A percentile compares a stretch with the other conserved stretches of the same genome.
These are phyloP conservation scores for Thelaira solivaga DNA, from an alignment of 2,888 invertebrate species.

Conservation along the genomic window DNA sequence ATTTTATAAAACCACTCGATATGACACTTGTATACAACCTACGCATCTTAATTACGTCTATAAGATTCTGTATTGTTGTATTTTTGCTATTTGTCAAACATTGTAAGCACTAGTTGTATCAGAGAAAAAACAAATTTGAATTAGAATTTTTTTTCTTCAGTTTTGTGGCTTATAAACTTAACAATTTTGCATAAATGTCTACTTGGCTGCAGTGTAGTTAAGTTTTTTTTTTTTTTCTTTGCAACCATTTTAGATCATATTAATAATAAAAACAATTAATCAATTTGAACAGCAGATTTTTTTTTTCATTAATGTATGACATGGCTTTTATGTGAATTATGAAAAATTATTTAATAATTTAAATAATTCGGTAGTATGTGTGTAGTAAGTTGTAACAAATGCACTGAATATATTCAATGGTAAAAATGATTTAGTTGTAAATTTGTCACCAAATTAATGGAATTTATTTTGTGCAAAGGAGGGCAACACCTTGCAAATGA, in stretches of 20 bases:
- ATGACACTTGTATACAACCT: conserved; percentile 48
- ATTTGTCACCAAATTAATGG: conserved; percentile 35
- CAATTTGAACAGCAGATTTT: neutral
- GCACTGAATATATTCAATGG: neutral
- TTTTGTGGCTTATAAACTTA: neutral
- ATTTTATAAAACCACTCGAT: neutral
- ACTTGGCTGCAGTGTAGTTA: neutral
- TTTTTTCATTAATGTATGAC: neutral
- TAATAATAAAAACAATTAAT: neutral
- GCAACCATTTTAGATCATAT: neutral
- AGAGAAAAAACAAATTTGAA: too few species aligned
- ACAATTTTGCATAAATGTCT: conserved; percentile 18
- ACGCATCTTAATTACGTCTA: conserved; percentile 56
- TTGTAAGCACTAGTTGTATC: neutral
- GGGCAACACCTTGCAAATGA: conserved; percentile 35
- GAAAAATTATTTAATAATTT: neutral
- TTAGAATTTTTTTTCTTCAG: conserved; percentile 1
- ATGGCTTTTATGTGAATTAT: conserved; percentile 6
- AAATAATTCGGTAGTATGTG: too few species aligned
- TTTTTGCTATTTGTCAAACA: conserved; percentile 6
- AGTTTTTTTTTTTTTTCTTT: neutral
- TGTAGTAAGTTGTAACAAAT: neutral
- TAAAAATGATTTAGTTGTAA: conserved; percentile 27
- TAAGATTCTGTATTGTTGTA: neutral
- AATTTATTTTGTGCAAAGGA: conserved; percentile 17